A percentile compares a stretch with the other conserved stretches of the same genome.
Evolutionary conservation across 2,797 vertebrate species (phyloP).

Genomic region (Megalops cyprinoides): DNA sequence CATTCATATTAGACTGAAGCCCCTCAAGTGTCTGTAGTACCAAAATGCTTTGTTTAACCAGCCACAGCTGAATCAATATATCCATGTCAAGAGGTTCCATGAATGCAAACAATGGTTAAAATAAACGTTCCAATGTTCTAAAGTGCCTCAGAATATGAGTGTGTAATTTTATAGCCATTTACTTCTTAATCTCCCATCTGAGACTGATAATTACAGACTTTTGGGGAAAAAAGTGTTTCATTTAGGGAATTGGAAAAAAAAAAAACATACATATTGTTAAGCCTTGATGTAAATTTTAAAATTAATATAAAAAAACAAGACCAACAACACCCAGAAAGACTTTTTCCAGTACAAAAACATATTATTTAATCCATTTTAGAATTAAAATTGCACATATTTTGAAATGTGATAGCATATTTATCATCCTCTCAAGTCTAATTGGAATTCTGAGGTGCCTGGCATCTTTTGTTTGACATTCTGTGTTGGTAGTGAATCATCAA

Average conservation of each 20-base stretch:
- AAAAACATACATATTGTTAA: background rate
- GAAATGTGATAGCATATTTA: constrained; percentile 4
- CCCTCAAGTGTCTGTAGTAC: background rate
- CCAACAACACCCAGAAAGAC: background rate
- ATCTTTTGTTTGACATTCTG: background rate
- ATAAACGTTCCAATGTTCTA: background rate
- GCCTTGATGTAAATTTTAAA: background rate
- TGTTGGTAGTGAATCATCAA: background rate
- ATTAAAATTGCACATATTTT: background rate
- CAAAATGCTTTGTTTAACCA: background rate
- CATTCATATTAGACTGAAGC: background rate
- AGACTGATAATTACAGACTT: background rate
- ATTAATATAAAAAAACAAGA: constrained; percentile 6
- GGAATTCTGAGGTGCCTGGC: background rate
- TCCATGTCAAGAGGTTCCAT: background rate
- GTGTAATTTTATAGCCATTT: background rate
- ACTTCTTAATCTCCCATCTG: background rate
- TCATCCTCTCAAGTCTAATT: constrained; percentile 3
- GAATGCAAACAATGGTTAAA: too few relatives aligned
- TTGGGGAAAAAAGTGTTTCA: background rate
- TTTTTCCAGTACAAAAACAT: background rate
- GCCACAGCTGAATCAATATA: constrained; percentile 1
- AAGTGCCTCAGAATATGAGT: background rate
- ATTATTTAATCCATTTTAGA: constrained; percentile 6
- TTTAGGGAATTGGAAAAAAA: background rate